Base-by-base conservation (phyloP, 2,113 vertebrate genomes). In the Opisthocomus hoazin region DNA sequence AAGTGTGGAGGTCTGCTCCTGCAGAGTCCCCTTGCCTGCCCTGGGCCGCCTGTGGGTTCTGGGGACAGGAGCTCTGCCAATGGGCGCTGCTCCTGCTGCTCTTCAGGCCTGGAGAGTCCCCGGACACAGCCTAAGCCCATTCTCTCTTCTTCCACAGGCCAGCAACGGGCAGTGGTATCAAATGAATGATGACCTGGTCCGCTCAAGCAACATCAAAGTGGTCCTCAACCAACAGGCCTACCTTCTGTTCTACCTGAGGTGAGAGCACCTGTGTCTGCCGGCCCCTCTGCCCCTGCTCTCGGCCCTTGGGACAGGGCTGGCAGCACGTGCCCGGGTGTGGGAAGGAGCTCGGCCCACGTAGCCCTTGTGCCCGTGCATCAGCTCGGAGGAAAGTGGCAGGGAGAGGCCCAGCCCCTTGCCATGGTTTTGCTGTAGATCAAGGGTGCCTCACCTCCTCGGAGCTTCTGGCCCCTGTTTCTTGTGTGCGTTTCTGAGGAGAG, bases 101-200 rank as follows among this genome's bases (percentile, higher is more conserved):
- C 27, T 79, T 37, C 8, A 4, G 39, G 36, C 34, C 19, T 6
- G 71, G 14, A 69, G 63, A 4, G 3, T 63, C 57, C 16, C 23
- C 9, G 0, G 29, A 11, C 43, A 36, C 34, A 43, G 45, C 78
- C 82, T 1, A 4, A 85, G 36, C n/a, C 21, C 0, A 0, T 36
- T 63, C 9, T 13, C 5, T 45, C 26, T 66, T 8, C 20, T 63
- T 61, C 57, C 4, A 1, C 94, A 99, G 99, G 99, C 99, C 11
- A 99, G 99, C 96, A 99, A 98, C 1, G 99, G 99, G 18, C 99
- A 99, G 95, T 99, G 99, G 99, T 99, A 99, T 93, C 99, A 99
- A 92, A 99, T 99, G 99, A 99, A 99, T 0, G 99, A 99, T 91
- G 98, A 99, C 1, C 93, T 98, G 96, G 99, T 99, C 68, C 98